Conservation (phyloP, 2,113 vertebrate genomes). For the Amphiprion ocellaris region DNA sequence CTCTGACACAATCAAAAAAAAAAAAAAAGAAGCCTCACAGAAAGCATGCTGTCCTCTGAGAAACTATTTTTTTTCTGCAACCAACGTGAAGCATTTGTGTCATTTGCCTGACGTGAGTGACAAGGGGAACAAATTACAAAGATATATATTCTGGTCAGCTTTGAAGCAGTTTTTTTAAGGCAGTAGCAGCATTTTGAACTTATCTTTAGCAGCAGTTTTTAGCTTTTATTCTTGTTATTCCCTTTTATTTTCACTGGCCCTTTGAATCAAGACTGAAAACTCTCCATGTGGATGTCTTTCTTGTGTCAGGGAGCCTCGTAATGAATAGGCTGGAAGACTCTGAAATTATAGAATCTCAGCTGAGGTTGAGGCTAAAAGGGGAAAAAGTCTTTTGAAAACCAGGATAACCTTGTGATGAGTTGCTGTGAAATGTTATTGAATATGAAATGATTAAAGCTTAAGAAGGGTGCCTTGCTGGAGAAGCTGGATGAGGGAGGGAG, state of each 20-base stretch:
- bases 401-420: slow-evolving; percentile 68
- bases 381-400: slow-evolving; percentile 58
- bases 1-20: slow-evolving; percentile 55
- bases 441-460: slow-evolving; percentile 81
- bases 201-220: neutral
- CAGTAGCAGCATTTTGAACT: neutral
- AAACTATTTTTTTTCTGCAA: neutral
- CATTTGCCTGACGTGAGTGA: slow-evolving; percentile 5
- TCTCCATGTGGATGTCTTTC: slow-evolving; percentile 38
- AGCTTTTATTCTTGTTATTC: slow-evolving; percentile 10
- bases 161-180: slow-evolving; percentile 6
- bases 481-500: slow-evolving; percentile 22
- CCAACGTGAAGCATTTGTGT: neutral
- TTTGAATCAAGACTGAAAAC: slow-evolving; percentile 12
- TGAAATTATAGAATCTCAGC: slow-evolving; percentile 57
- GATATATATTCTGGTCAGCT: slow-evolving; percentile 1
- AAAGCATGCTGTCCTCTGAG: slow-evolving; percentile 1
- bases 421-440: slow-evolving; percentile 67
- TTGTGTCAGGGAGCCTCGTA: slow-evolving; percentile 30
- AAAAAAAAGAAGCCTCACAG: slow-evolving; percentile 17
- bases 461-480: slow-evolving; percentile 57
- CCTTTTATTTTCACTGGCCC: slow-evolving; percentile 5
- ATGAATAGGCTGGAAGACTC: slow-evolving; percentile 60
- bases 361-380: slow-evolving; percentile 50
- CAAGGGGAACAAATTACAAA: neutral